Evolutionary conservation across 2,888 invertebrate species (phyloP).

Genomic region (Conops quadrifasciatus): DNA sequence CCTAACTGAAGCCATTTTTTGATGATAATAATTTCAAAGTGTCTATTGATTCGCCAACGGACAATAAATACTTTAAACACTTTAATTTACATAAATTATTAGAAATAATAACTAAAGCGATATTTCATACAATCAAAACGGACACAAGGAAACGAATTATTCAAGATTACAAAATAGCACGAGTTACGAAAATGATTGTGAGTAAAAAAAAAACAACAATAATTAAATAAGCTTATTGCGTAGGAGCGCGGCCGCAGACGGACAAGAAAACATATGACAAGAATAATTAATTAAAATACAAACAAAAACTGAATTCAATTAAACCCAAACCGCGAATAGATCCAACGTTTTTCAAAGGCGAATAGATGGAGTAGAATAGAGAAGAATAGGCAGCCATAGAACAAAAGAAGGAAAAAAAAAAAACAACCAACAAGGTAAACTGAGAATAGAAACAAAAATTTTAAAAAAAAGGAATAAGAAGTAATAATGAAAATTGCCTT

Average conservation of each 20-base stretch:
- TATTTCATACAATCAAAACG: not conserved
- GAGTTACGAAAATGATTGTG: not conserved
- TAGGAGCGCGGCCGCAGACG: conserved; percentile 19
- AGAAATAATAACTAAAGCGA: too few relatives aligned
- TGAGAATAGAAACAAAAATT: conserved; percentile 13
- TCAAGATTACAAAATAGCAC: conserved; percentile 1
- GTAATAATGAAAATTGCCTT: conserved; percentile 17
- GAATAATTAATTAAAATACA: conserved; percentile 32
- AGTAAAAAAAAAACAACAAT: conserved; percentile 2
- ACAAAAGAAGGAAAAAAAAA: not conserved
- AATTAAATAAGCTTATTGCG: conserved; percentile 29
- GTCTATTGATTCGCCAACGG: too few relatives aligned
- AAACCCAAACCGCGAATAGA: conserved; percentile 5
- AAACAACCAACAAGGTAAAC: not conserved
- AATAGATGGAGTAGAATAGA: not conserved
- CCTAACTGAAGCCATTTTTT: not conserved
- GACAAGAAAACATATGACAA: conserved; percentile 14
- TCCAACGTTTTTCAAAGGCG: not conserved
- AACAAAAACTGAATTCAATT: conserved; percentile 27
- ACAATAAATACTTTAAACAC: too few relatives aligned
- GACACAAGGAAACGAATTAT: conserved; percentile 19
- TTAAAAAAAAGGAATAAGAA: not conserved
- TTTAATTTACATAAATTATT: too few relatives aligned
- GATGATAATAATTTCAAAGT: too few relatives aligned
- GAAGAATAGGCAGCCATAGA: not conserved